phyloP scores from a whole-genome alignment of 1,140 invertebrate species.

The Drosophila funebris region DNA sequence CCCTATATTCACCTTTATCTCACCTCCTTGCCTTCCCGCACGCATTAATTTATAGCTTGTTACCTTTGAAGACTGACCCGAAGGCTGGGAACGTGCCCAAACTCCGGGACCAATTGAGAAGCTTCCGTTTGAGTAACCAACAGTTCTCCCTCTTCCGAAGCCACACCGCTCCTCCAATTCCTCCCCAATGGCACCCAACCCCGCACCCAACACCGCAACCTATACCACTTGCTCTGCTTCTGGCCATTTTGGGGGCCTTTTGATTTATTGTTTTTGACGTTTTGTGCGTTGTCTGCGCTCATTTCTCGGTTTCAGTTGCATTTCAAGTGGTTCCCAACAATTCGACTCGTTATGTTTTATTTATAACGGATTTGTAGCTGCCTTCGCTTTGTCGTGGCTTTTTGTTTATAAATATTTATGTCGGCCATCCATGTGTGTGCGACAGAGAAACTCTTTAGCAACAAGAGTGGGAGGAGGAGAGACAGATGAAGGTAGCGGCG shows the following conservation, averaged over 20 bases:
- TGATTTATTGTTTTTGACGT: constrained; percentile 79
- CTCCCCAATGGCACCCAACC: not conserved
- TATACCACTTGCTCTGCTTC: constrained; percentile 6
- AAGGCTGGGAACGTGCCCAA: constrained; percentile 38
- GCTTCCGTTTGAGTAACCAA: constrained; percentile 42
- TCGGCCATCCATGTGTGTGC: not conserved
- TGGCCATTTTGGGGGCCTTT: constrained; percentile 33
- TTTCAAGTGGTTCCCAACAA: constrained; percentile 68
- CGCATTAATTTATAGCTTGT: constrained; percentile 43
- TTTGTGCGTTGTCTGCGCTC: constrained; percentile 55
- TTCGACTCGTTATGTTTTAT: constrained; percentile 74
- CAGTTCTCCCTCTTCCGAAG: not conserved
- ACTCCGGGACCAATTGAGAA: not conserved
- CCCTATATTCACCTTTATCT: too few species aligned
- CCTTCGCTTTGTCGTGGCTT: constrained; percentile 40
- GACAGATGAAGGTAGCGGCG: not conserved
- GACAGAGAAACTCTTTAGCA: not conserved
- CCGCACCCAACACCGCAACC: too few species aligned
- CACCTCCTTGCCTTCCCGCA: not conserved
- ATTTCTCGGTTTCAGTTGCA: constrained; percentile 53
- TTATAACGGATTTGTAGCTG: constrained; percentile 77
- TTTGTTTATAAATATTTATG: constrained; percentile 76
- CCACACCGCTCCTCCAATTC: not conserved
- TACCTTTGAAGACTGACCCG: constrained; percentile 15
- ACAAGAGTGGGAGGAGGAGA: not conserved